A percentile compares a stretch with the other conserved stretches of the same genome.
phyloP scores from a whole-genome alignment of 53 echinoderm and acorn worm genomes.

The Actinopyga echinites region DNA sequence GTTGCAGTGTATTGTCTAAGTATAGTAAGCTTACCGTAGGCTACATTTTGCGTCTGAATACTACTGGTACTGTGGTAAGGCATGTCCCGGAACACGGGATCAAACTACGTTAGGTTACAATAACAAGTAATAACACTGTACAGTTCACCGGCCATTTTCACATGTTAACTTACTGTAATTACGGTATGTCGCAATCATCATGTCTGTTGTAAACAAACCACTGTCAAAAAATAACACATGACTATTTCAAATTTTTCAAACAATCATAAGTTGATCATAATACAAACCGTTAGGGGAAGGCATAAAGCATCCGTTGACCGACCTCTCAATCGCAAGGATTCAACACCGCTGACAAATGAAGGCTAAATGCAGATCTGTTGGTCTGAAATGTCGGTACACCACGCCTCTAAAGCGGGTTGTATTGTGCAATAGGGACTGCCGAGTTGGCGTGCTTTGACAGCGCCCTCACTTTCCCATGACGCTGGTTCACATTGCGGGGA shows the following conservation, averaged over 20 bases:
- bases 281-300: background rate
- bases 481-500: too few relatives aligned
- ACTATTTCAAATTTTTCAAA: background rate
- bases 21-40: too few relatives aligned
- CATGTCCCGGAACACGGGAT: too few relatives aligned
- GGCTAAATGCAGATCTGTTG: background rate
- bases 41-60: too few relatives aligned
- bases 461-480: background rate
- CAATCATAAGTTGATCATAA: background rate
- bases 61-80: too few relatives aligned
- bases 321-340: background rate
- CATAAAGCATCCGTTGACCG: background rate
- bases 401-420: constrained; percentile 7
- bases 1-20: too few relatives aligned
- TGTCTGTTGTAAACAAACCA: constrained; percentile 33
- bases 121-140: too few relatives aligned
- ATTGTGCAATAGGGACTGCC: constrained; percentile 19
- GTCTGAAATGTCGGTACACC: constrained; percentile 13
- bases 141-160: background rate
- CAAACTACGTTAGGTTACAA: too few relatives aligned
- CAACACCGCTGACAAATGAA: background rate
- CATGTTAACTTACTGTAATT: background rate
- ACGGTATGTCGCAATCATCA: constrained; percentile 31
- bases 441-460: constrained; percentile 17
- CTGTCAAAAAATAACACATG: constrained; percentile 16